Base-by-base conservation (phyloP, 2,797 vertebrate species). In the Eurystomus glaucurus region DNA sequence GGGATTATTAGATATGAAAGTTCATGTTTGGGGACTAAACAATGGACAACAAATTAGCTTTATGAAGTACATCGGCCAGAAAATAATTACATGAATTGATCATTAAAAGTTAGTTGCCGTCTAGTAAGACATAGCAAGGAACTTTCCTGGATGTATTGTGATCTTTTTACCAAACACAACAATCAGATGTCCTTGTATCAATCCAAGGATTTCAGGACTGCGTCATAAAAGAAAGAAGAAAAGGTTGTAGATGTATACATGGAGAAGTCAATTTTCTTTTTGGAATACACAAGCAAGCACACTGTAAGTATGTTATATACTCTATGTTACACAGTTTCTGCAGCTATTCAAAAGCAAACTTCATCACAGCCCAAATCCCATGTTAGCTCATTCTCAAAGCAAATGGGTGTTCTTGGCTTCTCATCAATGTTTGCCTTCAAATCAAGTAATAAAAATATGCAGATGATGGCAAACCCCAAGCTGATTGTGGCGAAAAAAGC, bases 31-130 rank as follows among this genome's bases (percentile, higher is more conserved):
- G 60, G 74, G 90, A 97, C 84, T 96, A 50, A 61, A 97, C 71
- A 98, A 97, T 70, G 74, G 75, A 88, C 11, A 31, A 86, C 74
- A 88, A 87, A 52, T 86, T 91, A 94, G 66, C 65, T 97, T 95
- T 88, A 82, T 70, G 26, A 61, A 96, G 58, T 65, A 70, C 9
- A 66, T 5, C 92, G 64, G 52, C 90, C 60, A 85, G 46, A 84
- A 93, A 84, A 87, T 50, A 86, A 58, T 76, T 43, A 74, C 83
- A 78, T 35, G 41, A 75, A 72, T 85, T 82, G 31, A 19, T 90
- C 84, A 93, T 70, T 86, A 60, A 28, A 97, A 83, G n/a, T 94
- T 93, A 94, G 71, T 43, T 88, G 80, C 91, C 89, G n/a, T 85
- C 50, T 90, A 79, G 75, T 60, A 81, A 76, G 57, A 80, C 22